Percentiles rank a stretch among this genome's conserved stretches.
Evolutionary conservation across 2,888 invertebrate genomes (phyloP).

Genomic region (Drosophila subsilvestris): DNA sequence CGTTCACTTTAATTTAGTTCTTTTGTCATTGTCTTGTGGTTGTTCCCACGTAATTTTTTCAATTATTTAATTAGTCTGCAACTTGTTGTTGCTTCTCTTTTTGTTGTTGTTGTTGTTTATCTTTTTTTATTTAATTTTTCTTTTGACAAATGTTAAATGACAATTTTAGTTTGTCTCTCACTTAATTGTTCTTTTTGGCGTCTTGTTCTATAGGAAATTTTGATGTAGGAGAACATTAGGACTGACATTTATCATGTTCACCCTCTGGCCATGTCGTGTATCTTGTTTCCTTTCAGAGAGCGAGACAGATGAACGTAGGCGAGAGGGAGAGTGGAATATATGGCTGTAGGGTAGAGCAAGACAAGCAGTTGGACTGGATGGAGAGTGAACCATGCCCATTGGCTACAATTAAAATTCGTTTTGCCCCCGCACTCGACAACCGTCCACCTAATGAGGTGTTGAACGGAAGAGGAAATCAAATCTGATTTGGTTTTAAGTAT

Average conservation of each 20-base stretch:
- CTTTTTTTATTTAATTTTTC: constrained; percentile 14
- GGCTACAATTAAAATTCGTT: constrained; percentile 72
- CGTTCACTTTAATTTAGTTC: constrained; percentile 21
- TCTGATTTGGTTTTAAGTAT: constrained; percentile 37
- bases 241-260: constrained; percentile 61
- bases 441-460: constrained; percentile 70
- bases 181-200: constrained; percentile 53
- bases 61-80: constrained; percentile 66
- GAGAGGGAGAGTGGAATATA: not conserved
- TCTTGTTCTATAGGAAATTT: constrained; percentile 15
- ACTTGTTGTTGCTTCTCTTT: constrained; percentile 29
- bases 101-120: constrained; percentile 1
- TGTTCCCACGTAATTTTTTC: constrained; percentile 38
- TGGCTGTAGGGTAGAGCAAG: not conserved
- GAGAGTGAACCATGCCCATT: constrained; percentile 58
- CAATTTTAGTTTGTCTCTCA: constrained; percentile 53
- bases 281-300: constrained; percentile 13
- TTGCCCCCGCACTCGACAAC: constrained; percentile 52
- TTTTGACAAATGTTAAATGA: constrained; percentile 66
- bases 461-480: constrained; percentile 62
- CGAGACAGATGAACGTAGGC: not conserved
- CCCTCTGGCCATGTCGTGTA: constrained; percentile 41
- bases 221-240: constrained; percentile 25
- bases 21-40: constrained; percentile 32
- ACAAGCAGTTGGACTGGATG: not conserved